Base-by-base conservation (phyloP, 1,140 invertebrate species). In the Scaptomyza graminum region DNA sequence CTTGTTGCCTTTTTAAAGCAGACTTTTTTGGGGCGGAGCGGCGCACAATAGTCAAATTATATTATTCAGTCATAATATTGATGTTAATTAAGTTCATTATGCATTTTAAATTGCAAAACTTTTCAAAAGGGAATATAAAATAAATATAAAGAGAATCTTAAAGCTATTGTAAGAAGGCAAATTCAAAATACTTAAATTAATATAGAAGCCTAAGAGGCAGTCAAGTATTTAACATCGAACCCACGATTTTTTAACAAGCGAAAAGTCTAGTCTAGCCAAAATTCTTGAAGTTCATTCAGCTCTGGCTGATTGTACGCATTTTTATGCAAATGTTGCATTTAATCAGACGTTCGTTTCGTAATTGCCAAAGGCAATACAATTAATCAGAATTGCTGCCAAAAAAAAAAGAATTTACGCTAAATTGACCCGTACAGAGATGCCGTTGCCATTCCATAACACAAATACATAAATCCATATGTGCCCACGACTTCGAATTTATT, bases 281-380 rank as follows among this genome's bases (percentile, higher is more conserved):
- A n/a, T n/a, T n/a, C 37, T 5, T 12, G 3, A n/a, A 57, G 55
- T 57, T 31, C 41, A 6, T 44, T 46, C 9, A 22, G 0, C 8
- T 7, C 16, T 25, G 25, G 12, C n/a, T 31, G 51, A 54, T 13
- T 54, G 51, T 54, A 1, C 8, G 12, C 18, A 46, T 34, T 61
- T 60, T 52, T 12, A 62, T 67, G 52, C 49, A 68, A 76, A 66
- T 73, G 39, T 43, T 54, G 49, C 66, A 51, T 80, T 74, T 63
- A 85, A 74, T 85, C 67, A 67, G 16, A 84, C 79, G 70, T 79
- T 60, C 63, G 71, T 60, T 61, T 47, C 47, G 71, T 88, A 88
- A 87, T 82, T 82, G 78, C 49, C 59, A 67, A 63, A 41, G 52
- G 70, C 79, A 83, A 87, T 84, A 85, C 81, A 81, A 85, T 85